Base-by-base conservation (phyloP, 2,888 invertebrate genomes). In the Trileptium ribeirensis region DNA sequence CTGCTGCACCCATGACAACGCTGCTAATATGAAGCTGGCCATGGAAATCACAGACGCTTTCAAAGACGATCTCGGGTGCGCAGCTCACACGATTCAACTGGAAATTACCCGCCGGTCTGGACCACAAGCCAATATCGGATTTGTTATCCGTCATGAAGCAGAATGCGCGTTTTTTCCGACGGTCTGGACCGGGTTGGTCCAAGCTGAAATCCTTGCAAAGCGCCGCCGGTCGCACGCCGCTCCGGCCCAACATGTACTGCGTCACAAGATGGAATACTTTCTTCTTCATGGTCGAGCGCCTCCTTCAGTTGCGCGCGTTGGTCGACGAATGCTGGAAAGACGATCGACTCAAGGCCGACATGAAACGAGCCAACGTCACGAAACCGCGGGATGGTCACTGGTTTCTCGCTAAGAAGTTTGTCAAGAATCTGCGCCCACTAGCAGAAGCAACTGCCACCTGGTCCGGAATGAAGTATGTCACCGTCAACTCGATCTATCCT, bases 1-100 rank as follows among this genome's bases (percentile, higher is more conserved):
- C n/a, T 70, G 74, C 74, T 70, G 34, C n/a, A 70, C 74, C n/a
- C 74, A 70, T 36, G 74, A 70, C 74, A 70, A 8, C n/a, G 74
- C 74, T 70, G 74, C 74, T 19, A 70, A 70, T 31, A 70, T 70
- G 74, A 70, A 31, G 8, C 31, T 70, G 33, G 74, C 74, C 19
- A 36, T 36, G 33, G 34, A 70, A n/a, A 8, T 19, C 8, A 15
- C 74, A 15, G 15, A 70, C 8, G 37, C 34, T 15, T 70, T 70
- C n/a, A 8, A 8, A 15, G 31, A 70, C 19, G 74, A 70, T 70
- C 74, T 70, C 31, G 31, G 31, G 19, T 70, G 74, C 37, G 74
- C 74, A 8, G 74, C 74, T 15, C 74, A 31, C n/a, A 31, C 15
- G n/a, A 15, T 70, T 8, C 74, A 70, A n/a, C n/a, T n/a, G n/a